Base-by-base conservation (phyloP, 2,888 invertebrate species). In the Cepaea hortensis region DNA sequence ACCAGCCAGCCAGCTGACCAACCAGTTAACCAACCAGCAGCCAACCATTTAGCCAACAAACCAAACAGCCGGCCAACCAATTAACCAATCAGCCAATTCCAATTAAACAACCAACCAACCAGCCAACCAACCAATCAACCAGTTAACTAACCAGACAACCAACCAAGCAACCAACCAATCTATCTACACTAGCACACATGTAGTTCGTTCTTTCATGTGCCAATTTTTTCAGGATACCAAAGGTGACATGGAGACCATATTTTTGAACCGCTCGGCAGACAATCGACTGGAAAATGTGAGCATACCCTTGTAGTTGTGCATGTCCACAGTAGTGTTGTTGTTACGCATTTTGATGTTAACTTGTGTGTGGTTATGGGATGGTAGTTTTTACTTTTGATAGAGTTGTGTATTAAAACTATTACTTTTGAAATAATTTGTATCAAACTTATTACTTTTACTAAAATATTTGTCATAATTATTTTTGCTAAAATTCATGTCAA, bases 181-280 rank as follows among this genome's bases (percentile, higher is more conserved):
- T 20, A 48, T 3, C 50, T 70, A 72, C 61, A 5, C 73, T 73
- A 73, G 65, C 84, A 76, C 65, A 65, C 3, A 23, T 79, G 48
- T 68, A 11, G 70, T 55, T 55, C 77, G 68, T 35, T 73, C 75
- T 68, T 46, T 68, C n/a, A 50, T 70, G 70, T 70, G 20, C n/a
- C 3, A 9, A n/a, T 76, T 48, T 46, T 87, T 86, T 70, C 89
- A 94, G 94, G 92, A 91, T 90, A 91, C 90, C 68, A 88, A 91
- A 9, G 92, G 92, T 35, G 93, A 93, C 50, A 91, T 92, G 89
- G 92, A 93, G 84, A 92, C 92, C 0, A 88, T 93, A 23, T 91
- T 91, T 81, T 88, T 94, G 18, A 91, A 90, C 72, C 89, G 94
- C 55, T 91, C 91, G 20, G 84, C 89, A 23, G 94, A 94, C 84